Evolutionary conservation across 1,140 invertebrate species (phyloP), one percentile per base, ranked within the genome.

Genomic region (Notospermus geniculatus): DNA sequence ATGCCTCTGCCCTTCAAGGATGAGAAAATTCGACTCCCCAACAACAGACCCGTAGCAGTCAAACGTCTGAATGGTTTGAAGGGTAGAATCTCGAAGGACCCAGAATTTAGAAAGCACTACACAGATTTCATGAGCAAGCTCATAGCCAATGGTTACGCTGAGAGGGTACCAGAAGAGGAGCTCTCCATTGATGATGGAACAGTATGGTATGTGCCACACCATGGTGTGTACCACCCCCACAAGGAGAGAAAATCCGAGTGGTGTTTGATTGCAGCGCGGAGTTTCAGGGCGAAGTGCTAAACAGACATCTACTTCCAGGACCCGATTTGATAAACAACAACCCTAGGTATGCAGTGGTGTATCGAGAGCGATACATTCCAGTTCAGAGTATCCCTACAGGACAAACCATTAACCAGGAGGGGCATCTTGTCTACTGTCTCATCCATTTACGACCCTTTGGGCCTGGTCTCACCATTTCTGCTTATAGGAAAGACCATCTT

Each of bases 251-350:
- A 22, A 55, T 29, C 9, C 2, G 54, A 9, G 27, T 55, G 9
- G 28, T 36, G 1, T 60, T 32, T 19, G 59, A 58, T 41, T 63
- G 55, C 25, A 0, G 41, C 17, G 45, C 50, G 19, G 36, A 45
- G 28, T 64, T 46, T 53, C 17, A 57, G 15, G 71, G 69, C 17
- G 52, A 59, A n/a, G 74, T 71, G 5, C 59, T 77, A 0, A 75
- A 77, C 53, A 28, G 63, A 17, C 43, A 60, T 0, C 46, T 75
- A 22, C 28, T 69, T 15, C 4, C 59, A 2, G 74, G 74, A 1
- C 79, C 82, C 15, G 73, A 74, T 55, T 29, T 84, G 0, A 80
- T 83, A 66, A 72, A 54, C 54, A 67, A 58, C 36, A 57, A 67
- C 64, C n/a, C 36, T 68, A 54, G 65, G 65, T 0, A 7, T 70